A percentile compares a stretch with the other conserved stretches of the same genome.
phyloP scores from a whole-genome alignment of 2,113 vertebrate genomes.

The Sinocyclocheilus maitianheensis region DNA sequence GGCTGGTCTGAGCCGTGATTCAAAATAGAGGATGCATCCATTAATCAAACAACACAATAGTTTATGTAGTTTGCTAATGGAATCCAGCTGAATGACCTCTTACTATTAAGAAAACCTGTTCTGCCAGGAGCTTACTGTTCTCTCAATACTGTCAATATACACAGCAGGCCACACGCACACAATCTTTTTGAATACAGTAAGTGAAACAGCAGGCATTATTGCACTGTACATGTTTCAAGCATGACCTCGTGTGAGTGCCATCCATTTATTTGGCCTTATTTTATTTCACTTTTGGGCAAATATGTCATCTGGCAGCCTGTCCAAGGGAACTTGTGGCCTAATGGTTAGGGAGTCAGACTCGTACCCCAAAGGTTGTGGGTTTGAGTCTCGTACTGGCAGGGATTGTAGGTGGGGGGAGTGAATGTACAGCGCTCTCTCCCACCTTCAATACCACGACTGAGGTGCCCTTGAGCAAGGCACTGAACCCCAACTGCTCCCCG shows the following conservation, averaged over 20 bases:
- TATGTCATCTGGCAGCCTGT: background rate
- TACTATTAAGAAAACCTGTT: background rate
- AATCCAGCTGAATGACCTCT: conserved; percentile 3
- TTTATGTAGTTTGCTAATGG: conserved; percentile 14
- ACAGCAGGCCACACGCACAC: background rate
- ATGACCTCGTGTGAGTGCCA: background rate
- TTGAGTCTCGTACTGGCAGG: no score
- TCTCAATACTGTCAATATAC: background rate
- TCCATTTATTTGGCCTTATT: background rate
- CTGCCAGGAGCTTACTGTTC: background rate
- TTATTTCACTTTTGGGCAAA: background rate
- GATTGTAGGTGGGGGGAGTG: no score
- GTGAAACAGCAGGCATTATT: background rate
- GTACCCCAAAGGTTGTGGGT: no score
- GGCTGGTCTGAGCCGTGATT: conserved; percentile 1
- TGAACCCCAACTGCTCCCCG: no score
- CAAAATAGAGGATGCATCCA: conserved; percentile 34
- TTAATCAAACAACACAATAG: conserved; percentile 14
- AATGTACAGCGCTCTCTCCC: no score
- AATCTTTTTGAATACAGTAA: background rate
- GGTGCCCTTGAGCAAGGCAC: no score
- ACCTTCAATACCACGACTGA: no score
- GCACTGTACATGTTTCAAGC: background rate
- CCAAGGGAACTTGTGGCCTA: no score
- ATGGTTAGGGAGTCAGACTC: no score